A percentile compares a stretch with the other conserved stretches of the same genome.
Conservation (phyloP, 2,113 vertebrate genomes). For the Cacatua alba region DNA sequence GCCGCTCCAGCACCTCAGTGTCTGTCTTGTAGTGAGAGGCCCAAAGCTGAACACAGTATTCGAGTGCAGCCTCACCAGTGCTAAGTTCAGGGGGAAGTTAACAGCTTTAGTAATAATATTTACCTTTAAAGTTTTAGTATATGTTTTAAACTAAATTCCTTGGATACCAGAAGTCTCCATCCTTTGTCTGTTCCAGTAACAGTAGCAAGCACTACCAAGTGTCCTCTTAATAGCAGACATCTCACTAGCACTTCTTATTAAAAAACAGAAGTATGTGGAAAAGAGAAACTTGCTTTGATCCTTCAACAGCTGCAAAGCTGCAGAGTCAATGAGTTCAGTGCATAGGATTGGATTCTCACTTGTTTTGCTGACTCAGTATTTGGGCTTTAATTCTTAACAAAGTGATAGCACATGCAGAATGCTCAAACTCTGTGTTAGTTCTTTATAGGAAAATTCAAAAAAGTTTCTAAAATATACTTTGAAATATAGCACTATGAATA, state of each 20-base stretch:
- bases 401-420: neutral
- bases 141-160: neutral
- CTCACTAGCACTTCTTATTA: neutral
- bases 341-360: neutral
- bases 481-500: neutral
- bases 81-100: neutral
- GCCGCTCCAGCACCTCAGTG: accelerated
- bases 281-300: neutral
- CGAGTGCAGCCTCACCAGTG: neutral
- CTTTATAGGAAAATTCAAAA: neutral
- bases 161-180: neutral
- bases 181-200: neutral
- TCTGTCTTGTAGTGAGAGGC: neutral
- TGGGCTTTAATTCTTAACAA: neutral
- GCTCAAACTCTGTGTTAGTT: neutral
- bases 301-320: accelerated
- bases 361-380: neutral
- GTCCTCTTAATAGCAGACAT: neutral
- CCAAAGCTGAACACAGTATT: neutral
- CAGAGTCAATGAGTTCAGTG: neutral
- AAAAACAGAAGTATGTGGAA: accelerated
- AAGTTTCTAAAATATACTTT: neutral
- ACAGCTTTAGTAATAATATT: neutral
- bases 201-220: neutral
- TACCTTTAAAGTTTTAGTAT: neutral